Conservation (phyloP, 1,140 invertebrate species). For the Meteorus sp. region DNA sequence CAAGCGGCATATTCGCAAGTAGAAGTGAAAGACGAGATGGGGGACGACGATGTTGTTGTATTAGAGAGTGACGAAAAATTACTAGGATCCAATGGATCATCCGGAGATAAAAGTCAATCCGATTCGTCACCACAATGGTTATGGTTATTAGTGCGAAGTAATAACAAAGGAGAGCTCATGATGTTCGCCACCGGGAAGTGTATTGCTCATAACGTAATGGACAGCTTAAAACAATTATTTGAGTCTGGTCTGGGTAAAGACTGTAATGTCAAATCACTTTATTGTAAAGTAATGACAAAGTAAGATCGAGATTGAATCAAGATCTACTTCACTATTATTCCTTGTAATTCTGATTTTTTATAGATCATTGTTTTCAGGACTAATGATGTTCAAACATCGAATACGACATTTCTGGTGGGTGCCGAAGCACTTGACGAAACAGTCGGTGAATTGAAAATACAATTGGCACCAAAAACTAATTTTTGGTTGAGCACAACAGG, state of each 20-base stretch:
- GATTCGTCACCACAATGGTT: conserved; percentile 39
- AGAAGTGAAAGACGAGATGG: conserved; percentile 30
- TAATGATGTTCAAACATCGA: conserved; percentile 37
- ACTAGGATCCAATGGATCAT: conserved; percentile 21
- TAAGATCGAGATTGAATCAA: conserved; percentile 32
- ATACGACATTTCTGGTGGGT: conserved; percentile 52
- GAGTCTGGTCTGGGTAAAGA: conserved; percentile 48
- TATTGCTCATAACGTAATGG: conserved; percentile 44
- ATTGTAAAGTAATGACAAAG: conserved; percentile 53
- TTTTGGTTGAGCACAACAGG: conserved; percentile 52
- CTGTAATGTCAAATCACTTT: conserved; percentile 55
- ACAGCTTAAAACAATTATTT: conserved; percentile 47
- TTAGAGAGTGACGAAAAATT: conserved; percentile 6
- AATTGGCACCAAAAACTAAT: conserved; percentile 54
- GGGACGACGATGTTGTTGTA: conserved; percentile 11
- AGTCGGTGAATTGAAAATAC: conserved; percentile 50
- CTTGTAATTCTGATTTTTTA: conserved; percentile 11
- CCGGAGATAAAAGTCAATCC: neutral
- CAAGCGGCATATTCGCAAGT: conserved; percentile 14
- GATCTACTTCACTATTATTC: neutral
- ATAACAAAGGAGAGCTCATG: conserved; percentile 53
- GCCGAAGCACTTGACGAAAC: conserved; percentile 54
- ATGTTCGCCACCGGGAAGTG: conserved; percentile 54
- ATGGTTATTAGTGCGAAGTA: conserved; percentile 50
- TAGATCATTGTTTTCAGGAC: conserved; percentile 36